Base-by-base conservation (phyloP, 2,888 invertebrate species). In the Octodonta nipae region DNA sequence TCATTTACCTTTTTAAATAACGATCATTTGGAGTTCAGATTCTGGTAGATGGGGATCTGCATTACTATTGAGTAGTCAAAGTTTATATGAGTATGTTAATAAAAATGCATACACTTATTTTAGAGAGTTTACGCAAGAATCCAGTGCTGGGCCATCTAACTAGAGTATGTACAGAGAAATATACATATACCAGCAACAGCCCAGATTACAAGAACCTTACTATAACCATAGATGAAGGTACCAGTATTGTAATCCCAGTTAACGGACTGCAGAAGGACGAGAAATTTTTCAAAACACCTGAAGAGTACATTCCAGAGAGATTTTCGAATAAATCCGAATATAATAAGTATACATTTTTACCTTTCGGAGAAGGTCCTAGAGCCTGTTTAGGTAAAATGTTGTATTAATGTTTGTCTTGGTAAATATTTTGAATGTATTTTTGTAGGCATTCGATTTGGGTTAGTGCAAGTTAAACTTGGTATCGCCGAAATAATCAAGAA, bases 391-490 rank as follows among this genome's bases (percentile, higher is more conserved):
- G 38, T 39, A 30, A n/a, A 4, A 22, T 2, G 14, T 11, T 20
- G 13, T 13, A 22, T 5, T 25, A 2, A n/a, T 25, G n/a, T 25
- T 2, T 25, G 12, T 25, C 12, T 25, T 12, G n/a, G n/a, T n/a
- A n/a, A n/a, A n/a, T n/a, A n/a, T n/a, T n/a, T 22, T 28, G 3
- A 28, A 14, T 24, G 15, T 33, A n/a, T n/a, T n/a, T n/a, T 29
- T 46, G 26, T 30, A 52, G 52, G 52, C 10, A 41, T 43, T 33
- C 33, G 43, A 14, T 51, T 52, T 37, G 53, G 40, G 5, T 14
- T 43, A 6, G 15, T 45, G 13, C 61, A 64, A 43, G 45, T 59
- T 0, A 64, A 63, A 50, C 33, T 58, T 1, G 63, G 58, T 4
- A 26, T 63, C 0, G 47, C 53, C 4, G 47, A 51, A 20, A 44